Conservation (phyloP, 2,888 invertebrate genomes). For the Acanthoscelides obtectus region DNA sequence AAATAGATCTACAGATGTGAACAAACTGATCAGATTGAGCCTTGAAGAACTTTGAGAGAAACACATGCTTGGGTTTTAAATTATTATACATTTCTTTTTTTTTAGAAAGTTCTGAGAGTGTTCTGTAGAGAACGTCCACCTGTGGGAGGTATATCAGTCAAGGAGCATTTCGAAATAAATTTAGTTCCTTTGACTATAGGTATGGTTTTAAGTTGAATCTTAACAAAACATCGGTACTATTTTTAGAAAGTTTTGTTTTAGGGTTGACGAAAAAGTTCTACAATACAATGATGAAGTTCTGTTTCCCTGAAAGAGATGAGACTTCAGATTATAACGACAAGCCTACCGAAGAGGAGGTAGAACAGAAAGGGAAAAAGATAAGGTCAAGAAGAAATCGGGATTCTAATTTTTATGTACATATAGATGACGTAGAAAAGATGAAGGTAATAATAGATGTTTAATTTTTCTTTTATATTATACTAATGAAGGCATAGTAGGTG, state of each 20-base stretch:
- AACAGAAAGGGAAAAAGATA: slow-evolving; percentile 47
- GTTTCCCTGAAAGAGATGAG: slow-evolving; percentile 92
- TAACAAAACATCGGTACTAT: not conserved
- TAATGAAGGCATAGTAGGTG: no score
- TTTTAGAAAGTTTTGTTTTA: slow-evolving; percentile 32
- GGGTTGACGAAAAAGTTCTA: slow-evolving; percentile 93
- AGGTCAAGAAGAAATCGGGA: slow-evolving; percentile 62
- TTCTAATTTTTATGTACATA: slow-evolving; percentile 85
- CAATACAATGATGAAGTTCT: slow-evolving; percentile 95
- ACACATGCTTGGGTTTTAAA: no score
- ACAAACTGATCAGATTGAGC: no score
- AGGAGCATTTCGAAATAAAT: slow-evolving; percentile 98
- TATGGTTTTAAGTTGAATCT: slow-evolving; percentile 38
- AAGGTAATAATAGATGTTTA: slow-evolving; percentile 56
- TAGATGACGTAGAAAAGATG: slow-evolving; percentile 97
- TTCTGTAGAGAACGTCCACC: slow-evolving; percentile 95
- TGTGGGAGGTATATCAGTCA: slow-evolving; percentile 98
- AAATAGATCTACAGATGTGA: no score
- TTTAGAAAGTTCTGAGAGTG: slow-evolving; percentile 77
- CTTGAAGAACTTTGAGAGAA: no score
- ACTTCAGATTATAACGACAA: slow-evolving; percentile 61
- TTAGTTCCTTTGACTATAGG: slow-evolving; percentile 90
- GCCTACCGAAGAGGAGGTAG: slow-evolving; percentile 52
- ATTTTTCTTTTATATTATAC: slow-evolving; percentile 1
- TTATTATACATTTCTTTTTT: slow-evolving; percentile 2